phyloP scores from a whole-genome alignment of 2,113 vertebrate species.

The Siniperca chuatsi region DNA sequence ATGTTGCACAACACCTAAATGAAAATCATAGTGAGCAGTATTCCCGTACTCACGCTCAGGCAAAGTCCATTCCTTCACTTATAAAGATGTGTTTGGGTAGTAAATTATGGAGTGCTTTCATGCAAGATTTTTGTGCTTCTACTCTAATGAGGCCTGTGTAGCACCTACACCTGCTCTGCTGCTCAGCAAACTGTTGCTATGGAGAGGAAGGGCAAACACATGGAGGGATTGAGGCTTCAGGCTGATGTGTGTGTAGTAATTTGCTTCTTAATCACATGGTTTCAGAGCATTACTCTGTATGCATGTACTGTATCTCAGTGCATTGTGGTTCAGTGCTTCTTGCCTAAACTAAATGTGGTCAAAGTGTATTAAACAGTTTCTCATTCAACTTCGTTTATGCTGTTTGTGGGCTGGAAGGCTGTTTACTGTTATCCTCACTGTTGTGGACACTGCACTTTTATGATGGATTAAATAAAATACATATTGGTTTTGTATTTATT shows the following conservation, averaged over 20 bases:
- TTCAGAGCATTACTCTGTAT: background rate
- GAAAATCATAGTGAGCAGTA: background rate
- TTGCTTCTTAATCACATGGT: background rate
- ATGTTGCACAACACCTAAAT: background rate
- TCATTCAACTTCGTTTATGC: no score
- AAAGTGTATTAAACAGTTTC: background rate
- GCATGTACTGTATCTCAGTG: no score
- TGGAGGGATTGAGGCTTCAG: background rate
- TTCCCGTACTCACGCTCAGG: background rate
- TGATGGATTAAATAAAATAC: no score
- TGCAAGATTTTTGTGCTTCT: constrained; percentile 5
- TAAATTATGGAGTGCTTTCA: background rate
- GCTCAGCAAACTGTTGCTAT: constrained; percentile 7
- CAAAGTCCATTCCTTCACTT: background rate
- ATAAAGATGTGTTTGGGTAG: background rate
- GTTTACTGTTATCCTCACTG: background rate
- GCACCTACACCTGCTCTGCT: background rate
- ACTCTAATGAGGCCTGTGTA: background rate
- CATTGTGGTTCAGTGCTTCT: background rate
- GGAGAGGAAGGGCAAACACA: background rate
- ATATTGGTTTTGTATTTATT: background rate
- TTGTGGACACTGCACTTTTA: background rate
- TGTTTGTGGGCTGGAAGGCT: background rate
- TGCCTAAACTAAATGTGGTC: background rate
- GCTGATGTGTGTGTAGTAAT: background rate